These are phyloP conservation scores for Rhingia campestris DNA, from an alignment of 2,888 invertebrate species.

Conservation along the genomic window DNA sequence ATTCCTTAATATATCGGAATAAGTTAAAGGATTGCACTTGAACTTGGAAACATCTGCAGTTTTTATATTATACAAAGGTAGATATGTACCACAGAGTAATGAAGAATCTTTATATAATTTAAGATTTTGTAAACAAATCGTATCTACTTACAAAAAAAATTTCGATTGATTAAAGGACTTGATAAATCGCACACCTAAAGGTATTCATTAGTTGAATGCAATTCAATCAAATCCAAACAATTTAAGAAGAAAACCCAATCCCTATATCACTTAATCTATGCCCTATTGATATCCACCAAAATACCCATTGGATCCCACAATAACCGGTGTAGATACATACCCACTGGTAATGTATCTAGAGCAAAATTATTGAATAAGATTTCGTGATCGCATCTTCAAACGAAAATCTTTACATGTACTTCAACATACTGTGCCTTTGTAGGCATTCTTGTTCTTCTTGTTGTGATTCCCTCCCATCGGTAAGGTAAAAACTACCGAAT, in stretches of 20 bases:
- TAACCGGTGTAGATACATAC: background rate
- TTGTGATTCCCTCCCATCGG: conserved; percentile 25
- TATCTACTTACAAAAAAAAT: too few species aligned
- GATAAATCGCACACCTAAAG: background rate
- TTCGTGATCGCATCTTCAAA: conserved; percentile 54
- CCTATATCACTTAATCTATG: background rate
- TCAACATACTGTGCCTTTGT: conserved; percentile 23
- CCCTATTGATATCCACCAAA: background rate
- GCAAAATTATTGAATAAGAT: conserved; percentile 41
- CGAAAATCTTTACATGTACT: conserved; percentile 39
- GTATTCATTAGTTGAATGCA: background rate
- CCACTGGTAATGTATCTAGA: conserved; percentile 12
- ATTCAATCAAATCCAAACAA: background rate
- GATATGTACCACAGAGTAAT: too few species aligned
- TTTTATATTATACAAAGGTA: background rate
- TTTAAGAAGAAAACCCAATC: background rate
- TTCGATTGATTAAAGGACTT: background rate
- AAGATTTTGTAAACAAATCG: background rate
- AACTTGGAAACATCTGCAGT: conserved; percentile 41
- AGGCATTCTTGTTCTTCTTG: conserved; percentile 15
- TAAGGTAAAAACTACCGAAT: conserved; percentile 59
- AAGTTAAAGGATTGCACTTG: conserved; percentile 25
- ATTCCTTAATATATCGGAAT: conserved; percentile 7
- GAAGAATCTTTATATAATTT: background rate
- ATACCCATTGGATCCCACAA: conserved; percentile 9